Evolutionary conservation across 2,888 invertebrate species (phyloP).

Genomic region (Cryptus armator): DNA sequence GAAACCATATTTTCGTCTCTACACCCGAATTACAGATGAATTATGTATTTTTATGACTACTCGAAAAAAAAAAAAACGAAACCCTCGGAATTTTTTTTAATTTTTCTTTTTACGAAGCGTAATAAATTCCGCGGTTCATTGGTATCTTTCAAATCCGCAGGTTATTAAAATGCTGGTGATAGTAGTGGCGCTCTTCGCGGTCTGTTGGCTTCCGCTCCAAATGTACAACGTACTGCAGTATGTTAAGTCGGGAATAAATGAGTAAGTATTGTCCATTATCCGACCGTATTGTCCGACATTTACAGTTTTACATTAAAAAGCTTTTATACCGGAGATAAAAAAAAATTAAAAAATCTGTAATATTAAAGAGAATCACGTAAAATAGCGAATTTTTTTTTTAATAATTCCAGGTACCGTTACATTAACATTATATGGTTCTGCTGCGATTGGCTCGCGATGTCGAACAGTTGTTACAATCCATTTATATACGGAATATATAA

Average conservation of each 20-base stretch:
- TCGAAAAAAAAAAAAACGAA: not conserved
- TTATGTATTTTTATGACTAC: not conserved
- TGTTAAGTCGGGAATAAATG: conserved; percentile 90
- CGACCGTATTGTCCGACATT: not conserved
- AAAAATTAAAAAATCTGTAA: not conserved
- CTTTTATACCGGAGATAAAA: not conserved
- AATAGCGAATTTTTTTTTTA: conserved; percentile 6
- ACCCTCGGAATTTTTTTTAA: not conserved
- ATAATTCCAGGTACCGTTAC: conserved; percentile 89
- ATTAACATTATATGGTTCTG: conserved; percentile 95
- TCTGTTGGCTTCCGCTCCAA: conserved; percentile 94
- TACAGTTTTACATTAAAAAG: not conserved
- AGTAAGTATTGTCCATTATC: conserved; percentile 85
- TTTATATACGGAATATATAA: conserved; percentile 96
- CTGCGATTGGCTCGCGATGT: conserved; percentile 95
- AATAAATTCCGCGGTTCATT: not conserved
- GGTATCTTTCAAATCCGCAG: conserved; percentile 85
- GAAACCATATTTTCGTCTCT: no score
- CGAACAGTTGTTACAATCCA: conserved; percentile 95
- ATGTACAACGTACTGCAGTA: conserved; percentile 91
- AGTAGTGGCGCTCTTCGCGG: conserved; percentile 92
- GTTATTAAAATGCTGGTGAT: conserved; percentile 96
- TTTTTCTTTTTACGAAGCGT: not conserved
- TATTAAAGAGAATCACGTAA: not conserved
- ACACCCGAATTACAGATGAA: no score